Evolutionary conservation across 1,140 invertebrate species (phyloP).

Genomic region (Drosophila aff.): DNA sequence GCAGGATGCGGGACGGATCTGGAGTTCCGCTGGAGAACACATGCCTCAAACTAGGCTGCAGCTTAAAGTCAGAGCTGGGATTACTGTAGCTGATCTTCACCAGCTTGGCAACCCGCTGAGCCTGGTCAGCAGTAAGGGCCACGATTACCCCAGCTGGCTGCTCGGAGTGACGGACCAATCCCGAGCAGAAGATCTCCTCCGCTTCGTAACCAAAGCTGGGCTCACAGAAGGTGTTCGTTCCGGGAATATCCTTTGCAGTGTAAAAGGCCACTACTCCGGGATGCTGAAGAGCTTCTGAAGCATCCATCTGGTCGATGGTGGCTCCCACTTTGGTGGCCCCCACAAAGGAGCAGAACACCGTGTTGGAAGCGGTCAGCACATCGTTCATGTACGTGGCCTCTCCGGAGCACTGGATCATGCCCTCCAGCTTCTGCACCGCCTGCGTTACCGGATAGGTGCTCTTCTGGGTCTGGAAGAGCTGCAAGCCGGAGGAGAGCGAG

Average conservation of each 20-base stretch:
- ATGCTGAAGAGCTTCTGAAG: slow-evolving; percentile 87
- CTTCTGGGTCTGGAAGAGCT: slow-evolving; percentile 90
- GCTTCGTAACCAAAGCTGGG: slow-evolving; percentile 61
- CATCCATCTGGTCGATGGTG: slow-evolving; percentile 87
- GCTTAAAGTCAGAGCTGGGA: not conserved
- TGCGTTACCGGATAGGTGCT: slow-evolving; percentile 92
- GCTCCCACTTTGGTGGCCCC: slow-evolving; percentile 87
- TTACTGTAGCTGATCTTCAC: slow-evolving; percentile 87
- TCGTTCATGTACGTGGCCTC: slow-evolving; percentile 90
- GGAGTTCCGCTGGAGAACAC: slow-evolving; percentile 86
- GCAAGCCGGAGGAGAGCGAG: slow-evolving; percentile 89
- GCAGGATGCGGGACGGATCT: slow-evolving; percentile 37
- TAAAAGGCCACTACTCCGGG: slow-evolving; percentile 90
- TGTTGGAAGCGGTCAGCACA: slow-evolving; percentile 85
- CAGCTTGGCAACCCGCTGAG: slow-evolving; percentile 88
- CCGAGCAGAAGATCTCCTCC: slow-evolving; percentile 86
- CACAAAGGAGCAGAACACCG: slow-evolving; percentile 89
- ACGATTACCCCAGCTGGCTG: slow-evolving; percentile 91
- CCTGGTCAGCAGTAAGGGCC: slow-evolving; percentile 87
- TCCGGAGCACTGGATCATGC: slow-evolving; percentile 90
- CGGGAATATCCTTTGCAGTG: slow-evolving; percentile 91
- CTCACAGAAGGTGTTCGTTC: slow-evolving; percentile 87
- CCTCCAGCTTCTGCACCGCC: slow-evolving; percentile 91
- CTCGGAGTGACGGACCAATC: slow-evolving; percentile 88
- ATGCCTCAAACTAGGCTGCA: slow-evolving; percentile 87